These are phyloP conservation scores for Choristoneura rosaceana DNA, from an alignment of 2,888 invertebrate species.

Conservation along the genomic window DNA sequence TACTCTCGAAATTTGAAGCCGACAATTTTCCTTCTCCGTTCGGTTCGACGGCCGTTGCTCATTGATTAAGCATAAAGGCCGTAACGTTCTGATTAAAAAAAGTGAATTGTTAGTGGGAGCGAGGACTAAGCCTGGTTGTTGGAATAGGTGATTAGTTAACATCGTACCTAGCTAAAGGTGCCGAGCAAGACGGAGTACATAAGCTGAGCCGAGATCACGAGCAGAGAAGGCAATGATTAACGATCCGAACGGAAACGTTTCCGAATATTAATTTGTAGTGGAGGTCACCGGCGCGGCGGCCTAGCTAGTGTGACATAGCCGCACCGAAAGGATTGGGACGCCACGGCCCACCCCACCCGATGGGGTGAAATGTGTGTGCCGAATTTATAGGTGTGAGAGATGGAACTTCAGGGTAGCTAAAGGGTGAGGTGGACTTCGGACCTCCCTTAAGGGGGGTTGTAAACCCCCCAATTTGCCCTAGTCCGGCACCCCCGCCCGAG, in stretches of 20 bases:
- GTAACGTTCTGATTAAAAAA: conserved; percentile 13
- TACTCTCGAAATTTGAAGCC: background rate
- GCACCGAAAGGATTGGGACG: conserved; percentile 83
- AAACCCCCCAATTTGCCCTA: conserved; percentile 83
- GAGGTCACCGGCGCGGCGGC: conserved; percentile 78
- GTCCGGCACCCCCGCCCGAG: conserved; percentile 84
- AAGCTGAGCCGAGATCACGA: conserved; percentile 59
- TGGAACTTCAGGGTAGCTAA: conserved; percentile 85
- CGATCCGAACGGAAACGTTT: conserved; percentile 81
- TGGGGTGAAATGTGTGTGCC: conserved; percentile 84
- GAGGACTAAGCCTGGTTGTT: conserved; percentile 16
- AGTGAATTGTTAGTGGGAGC: conserved; percentile 31
- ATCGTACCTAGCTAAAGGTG: conserved; percentile 30
- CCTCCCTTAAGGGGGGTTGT: conserved; percentile 78
- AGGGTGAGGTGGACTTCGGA: conserved; percentile 85
- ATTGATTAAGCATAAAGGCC: conserved; percentile 18
- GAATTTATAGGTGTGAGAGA: conserved; percentile 86
- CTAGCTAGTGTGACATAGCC: conserved; percentile 82
- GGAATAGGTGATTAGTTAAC: conserved; percentile 17
- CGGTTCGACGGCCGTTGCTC: conserved; percentile 1
- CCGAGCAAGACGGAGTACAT: conserved; percentile 38
- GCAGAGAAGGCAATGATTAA: conserved; percentile 79
- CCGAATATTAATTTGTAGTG: conserved; percentile 85
- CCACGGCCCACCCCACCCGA: conserved; percentile 74
- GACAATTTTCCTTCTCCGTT: background rate